Base-by-base conservation (phyloP, 2,113 vertebrate species). In the Aythya baeri region DNA sequence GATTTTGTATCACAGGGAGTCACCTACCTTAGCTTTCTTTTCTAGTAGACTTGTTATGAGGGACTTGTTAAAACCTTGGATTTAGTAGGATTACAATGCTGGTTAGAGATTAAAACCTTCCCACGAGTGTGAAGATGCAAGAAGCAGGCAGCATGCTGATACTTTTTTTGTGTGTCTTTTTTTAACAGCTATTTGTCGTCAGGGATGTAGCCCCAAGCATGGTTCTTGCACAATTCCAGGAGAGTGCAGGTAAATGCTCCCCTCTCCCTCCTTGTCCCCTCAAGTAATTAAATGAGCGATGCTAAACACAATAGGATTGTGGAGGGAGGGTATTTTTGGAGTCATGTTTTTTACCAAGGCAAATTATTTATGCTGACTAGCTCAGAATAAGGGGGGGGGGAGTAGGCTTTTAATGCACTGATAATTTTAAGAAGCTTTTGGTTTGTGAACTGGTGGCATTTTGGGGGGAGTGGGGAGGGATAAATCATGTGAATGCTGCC, bases 131-230 rank as follows among this genome's bases (percentile, higher is more conserved):
- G 86, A 88, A 11, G 66, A 34, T 90, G 78, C 22, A 16, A 27
- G 91, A 83, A 93, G 73, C 15, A 7, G 81, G 93, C 96, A 95
- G 88, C 5, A 11, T 91, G 96, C 52, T 91, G 65, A 86, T 89
- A 57, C 65, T 94, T 52, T 72, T 77, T 66, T 14, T 72, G 85
- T 61, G 20, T 89, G 67, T 57, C 34, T 44, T 55, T 34, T 94
- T 94, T 91, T 95, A 92, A 88, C 97, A 99, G 99, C 99, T 41
- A 99, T 99, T 97, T 99, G 99, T 97, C 98, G 99, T 81, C 99
- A 99, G 97, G 99, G 99, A 96, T 99, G 99, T 98, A 99, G 98
- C 97, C 98, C 98, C 57, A 99, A 99, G 95, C 99, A 99, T 32
- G 99, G 99, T 36, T 99, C 98, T 55, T 99, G 99, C 96, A 99